Conservation (phyloP, 2,888 invertebrate genomes). For the Napeogenes inachia region DNA sequence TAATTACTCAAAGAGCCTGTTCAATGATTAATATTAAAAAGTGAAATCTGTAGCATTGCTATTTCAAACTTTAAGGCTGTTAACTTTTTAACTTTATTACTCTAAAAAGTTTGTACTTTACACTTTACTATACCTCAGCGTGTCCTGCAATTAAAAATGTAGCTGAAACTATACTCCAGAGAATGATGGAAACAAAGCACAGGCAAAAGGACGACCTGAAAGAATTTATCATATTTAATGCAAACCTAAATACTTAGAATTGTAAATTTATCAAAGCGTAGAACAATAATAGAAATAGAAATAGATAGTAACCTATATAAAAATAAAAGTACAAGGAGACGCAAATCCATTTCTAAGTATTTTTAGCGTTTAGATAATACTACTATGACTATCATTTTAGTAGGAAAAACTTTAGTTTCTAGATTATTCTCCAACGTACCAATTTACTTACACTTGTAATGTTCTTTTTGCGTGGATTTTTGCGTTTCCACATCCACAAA, state of each 20-base stretch:
- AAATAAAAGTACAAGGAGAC: neutral
- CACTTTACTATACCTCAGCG: conserved; percentile 66
- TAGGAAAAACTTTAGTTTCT: neutral
- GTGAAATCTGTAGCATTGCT: neutral
- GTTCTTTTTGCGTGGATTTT: conserved; percentile 63
- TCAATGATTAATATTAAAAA: too few species aligned
- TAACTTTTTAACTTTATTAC: neutral
- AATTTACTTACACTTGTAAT: conserved; percentile 59
- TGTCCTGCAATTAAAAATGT: conserved; percentile 80
- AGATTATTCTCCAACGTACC: neutral
- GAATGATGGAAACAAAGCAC: conserved; percentile 75
- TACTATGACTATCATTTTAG: too few species aligned
- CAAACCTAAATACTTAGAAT: neutral
- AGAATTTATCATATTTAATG: conserved; percentile 19
- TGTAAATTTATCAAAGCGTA: neutral
- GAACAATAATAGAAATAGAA: neutral
- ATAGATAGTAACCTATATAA: too few species aligned
- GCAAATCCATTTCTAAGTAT: neutral
- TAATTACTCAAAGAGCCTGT: too few species aligned
- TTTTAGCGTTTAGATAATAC: too few species aligned
- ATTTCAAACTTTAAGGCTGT: conserved; percentile 2
- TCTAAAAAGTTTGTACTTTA: neutral
- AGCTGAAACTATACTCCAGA: conserved; percentile 79
- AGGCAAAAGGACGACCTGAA: conserved; percentile 76
- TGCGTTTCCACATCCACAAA: conserved; percentile 66